Base-by-base conservation (phyloP, 2,113 vertebrate species). In the Phaethornis superciliosus region DNA sequence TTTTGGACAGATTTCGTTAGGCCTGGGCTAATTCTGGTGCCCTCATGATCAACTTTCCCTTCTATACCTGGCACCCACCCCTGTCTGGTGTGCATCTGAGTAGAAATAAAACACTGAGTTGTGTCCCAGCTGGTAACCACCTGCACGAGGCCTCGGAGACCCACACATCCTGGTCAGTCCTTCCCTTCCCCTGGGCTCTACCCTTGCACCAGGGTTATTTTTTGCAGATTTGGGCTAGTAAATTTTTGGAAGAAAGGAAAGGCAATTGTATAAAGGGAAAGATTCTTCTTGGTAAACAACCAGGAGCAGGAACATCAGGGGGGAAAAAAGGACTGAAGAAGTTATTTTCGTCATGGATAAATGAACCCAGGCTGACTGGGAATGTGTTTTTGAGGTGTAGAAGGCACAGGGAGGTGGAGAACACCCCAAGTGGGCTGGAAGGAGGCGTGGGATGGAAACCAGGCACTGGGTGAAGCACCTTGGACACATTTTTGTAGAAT, bases 401-500 rank as follows among this genome's bases (percentile, higher is more conserved):
- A 40, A 65, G 46, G 40, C 42, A 33, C 7, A 5, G 46, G 35
- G 32, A 44, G 65, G 9, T 8, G 27, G 47, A 72, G 40, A 23
- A 27, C 64, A 9, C 33, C 35, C 46, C 33, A 26, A 18, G 0
- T 55, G 30, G 42, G 59, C 33, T 77, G 52, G 42, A 44, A 56
- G 47, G 30, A 67, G 32, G 35, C 20, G 18, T 16, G 22, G n/a
- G 13, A 58, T 55, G 58, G n/a, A 20, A 37, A 44, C 5, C 4
- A 27, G 30, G 28, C 13, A 4, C 33, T 0, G 1, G 3, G 0
- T 6, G 8, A 51, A 55, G 14, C 0, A 0, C 5, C 33, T 6
- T 16, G 42, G 58, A 28, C 1, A 4, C 3, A 0, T 3, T 80
- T 54, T 30, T 26, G 28, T 51, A 11, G 0, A 0, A 2, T 5